Conservation (phyloP, 2,888 invertebrate species). For the Laspeyria flexula region DNA sequence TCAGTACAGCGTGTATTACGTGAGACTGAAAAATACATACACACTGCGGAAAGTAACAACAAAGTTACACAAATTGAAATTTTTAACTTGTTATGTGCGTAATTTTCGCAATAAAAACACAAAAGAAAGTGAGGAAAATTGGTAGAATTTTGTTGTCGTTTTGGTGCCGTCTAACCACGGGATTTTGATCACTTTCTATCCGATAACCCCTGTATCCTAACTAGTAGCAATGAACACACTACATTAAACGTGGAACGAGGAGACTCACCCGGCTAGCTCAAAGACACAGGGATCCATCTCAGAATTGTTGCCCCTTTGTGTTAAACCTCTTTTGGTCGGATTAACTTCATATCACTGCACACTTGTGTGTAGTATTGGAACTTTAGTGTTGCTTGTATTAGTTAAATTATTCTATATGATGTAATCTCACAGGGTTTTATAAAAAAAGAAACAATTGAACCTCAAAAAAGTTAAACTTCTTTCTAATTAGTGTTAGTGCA, state of each 20-base stretch:
- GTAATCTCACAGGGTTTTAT: too few species aligned
- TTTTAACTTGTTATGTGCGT: not conserved
- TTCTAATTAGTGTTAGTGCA: too few species aligned
- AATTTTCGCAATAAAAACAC: slow-evolving; percentile 3
- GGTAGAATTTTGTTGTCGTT: not conserved
- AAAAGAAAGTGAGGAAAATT: not conserved
- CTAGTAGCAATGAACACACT: slow-evolving; percentile 10
- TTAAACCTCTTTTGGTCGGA: slow-evolving; percentile 10
- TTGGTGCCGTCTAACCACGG: slow-evolving; percentile 12
- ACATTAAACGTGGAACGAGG: slow-evolving; percentile 14
- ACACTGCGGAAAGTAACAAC: not conserved
- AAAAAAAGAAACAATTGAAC: too few species aligned
- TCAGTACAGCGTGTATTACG: slow-evolving; percentile 39
- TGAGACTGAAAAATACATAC: not conserved
- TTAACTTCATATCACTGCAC: slow-evolving; percentile 13
- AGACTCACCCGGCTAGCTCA: slow-evolving; percentile 6
- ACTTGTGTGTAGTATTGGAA: slow-evolving; percentile 3
- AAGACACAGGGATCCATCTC: slow-evolving; percentile 7
- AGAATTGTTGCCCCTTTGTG: slow-evolving; percentile 12
- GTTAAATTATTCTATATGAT: not conserved
- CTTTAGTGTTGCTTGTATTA: not conserved
- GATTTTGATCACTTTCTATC: slow-evolving; percentile 26
- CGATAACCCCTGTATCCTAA: slow-evolving; percentile 15
- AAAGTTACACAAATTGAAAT: not conserved
- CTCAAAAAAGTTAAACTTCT: too few species aligned